A percentile compares a stretch with the other conserved stretches of the same genome.
These are phyloP conservation scores for Thecophora atra DNA, from an alignment of 2,888 invertebrate species.

Conservation along the genomic window DNA sequence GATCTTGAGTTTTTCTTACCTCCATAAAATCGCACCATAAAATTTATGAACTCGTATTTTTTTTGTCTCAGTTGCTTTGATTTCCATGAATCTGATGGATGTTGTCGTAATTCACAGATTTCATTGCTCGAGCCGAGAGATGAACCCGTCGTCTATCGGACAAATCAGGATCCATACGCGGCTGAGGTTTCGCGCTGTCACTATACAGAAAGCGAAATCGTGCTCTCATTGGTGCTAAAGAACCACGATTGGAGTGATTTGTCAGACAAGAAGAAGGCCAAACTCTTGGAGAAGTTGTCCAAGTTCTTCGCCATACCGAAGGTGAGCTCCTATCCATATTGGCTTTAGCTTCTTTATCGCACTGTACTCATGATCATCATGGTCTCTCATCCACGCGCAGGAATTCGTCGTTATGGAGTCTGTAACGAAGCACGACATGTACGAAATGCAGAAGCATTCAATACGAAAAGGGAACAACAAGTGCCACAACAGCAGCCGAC, in stretches of 20 bases:
- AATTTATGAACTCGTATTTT: no score
- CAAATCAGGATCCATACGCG: conserved; percentile 56
- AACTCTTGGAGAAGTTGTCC: conserved; percentile 62
- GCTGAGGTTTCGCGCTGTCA: conserved; percentile 60
- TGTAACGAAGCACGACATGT: conserved; percentile 58
- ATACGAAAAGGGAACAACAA: conserved; percentile 59
- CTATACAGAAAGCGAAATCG: conserved; percentile 58
- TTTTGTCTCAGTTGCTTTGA: no score
- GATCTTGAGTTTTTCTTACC: no score
- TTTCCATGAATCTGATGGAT: background rate
- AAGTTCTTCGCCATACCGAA: conserved; percentile 66
- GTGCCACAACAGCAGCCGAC: conserved; percentile 51
- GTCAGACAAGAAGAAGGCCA: conserved; percentile 56
- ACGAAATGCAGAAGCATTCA: conserved; percentile 60
- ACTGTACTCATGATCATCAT: background rate
- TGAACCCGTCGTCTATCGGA: conserved; percentile 53
- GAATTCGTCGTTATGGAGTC: conserved; percentile 63
- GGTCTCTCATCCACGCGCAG: conserved; percentile 46
- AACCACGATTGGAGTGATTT: conserved; percentile 62
- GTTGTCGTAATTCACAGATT: conserved; percentile 49
- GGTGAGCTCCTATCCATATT: no score
- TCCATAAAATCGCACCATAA: no score
- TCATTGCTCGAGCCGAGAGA: conserved; percentile 59
- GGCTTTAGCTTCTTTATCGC: no score
- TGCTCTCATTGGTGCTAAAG: conserved; percentile 62